Evolutionary conservation across 2,113 vertebrate genomes (phyloP).

Genomic region (Gambusia holbrooki): DNA sequence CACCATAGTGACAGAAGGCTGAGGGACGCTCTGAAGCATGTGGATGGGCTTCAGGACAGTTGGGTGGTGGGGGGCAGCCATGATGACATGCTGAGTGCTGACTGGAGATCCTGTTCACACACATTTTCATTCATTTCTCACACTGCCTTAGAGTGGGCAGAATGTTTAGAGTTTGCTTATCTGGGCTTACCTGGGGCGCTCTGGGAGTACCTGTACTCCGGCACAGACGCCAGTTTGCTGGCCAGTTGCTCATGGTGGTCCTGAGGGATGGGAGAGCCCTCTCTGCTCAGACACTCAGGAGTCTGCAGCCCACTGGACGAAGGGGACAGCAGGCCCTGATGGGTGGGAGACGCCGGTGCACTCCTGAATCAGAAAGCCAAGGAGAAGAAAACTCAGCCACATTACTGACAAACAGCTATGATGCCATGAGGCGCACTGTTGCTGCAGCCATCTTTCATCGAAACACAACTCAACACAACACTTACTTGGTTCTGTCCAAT

Average conservation of each 20-base stretch:
- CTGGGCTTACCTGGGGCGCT: constrained; percentile 90
- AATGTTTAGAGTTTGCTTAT: not conserved
- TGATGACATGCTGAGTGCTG: constrained; percentile 92
- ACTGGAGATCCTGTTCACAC: constrained; percentile 88
- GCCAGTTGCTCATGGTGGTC: constrained; percentile 90
- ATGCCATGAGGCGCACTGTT: constrained; percentile 4
- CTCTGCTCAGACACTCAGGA: constrained; percentile 94
- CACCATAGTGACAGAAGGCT: constrained; percentile 93
- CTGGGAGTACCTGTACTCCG: constrained; percentile 95
- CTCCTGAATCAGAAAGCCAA: constrained; percentile 80
- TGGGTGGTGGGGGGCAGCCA: constrained; percentile 90
- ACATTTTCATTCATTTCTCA: not conserved
- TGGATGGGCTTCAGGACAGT: constrained; percentile 84
- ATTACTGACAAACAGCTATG: not conserved
- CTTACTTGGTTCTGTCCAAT: constrained; percentile 82
- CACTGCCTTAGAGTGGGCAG: not conserved
- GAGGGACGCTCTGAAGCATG: constrained; percentile 84
- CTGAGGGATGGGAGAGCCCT: constrained; percentile 93
- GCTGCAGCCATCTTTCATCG: constrained; percentile 1
- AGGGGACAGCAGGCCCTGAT: constrained; percentile 93
- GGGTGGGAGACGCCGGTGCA: constrained; percentile 95
- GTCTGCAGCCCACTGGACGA: constrained; percentile 95
- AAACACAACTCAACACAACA: constrained; percentile 37
- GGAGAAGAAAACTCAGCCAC: not conserved
- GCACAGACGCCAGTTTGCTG: constrained; percentile 89